phyloP scores from a whole-genome alignment of 2,797 vertebrate genomes.

The Acanthis flammea region DNA sequence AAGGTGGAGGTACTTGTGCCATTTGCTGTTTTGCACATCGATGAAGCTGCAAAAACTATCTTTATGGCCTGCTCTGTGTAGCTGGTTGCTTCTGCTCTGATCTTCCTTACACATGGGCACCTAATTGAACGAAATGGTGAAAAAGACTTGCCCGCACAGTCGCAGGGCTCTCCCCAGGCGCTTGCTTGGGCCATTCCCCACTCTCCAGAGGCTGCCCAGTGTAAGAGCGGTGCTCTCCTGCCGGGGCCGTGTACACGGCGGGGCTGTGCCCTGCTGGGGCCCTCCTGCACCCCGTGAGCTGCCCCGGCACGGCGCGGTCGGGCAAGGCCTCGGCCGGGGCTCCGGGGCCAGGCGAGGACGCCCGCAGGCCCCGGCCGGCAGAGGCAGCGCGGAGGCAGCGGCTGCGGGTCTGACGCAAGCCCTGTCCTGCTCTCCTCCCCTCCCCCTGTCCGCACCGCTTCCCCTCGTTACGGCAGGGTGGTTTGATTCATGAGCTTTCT shows the following conservation, averaged over 20 bases:
- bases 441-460: not conserved
- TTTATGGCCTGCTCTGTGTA: not conserved
- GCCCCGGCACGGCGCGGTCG: not conserved
- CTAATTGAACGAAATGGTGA: rapidly evolving
- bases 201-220: not conserved
- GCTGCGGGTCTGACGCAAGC: not conserved
- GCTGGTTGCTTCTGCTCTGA: not conserved
- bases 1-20: not conserved
- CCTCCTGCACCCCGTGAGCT: not conserved
- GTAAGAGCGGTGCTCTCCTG: rapidly evolving
- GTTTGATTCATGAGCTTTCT: slow-evolving; percentile 56
- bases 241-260: rapidly evolving
- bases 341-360: not conserved
- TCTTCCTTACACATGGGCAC: rapidly evolving
- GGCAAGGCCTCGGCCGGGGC: rapidly evolving
- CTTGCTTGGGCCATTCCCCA: rapidly evolving
- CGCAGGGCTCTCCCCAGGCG: rapidly evolving
- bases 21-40: not conserved
- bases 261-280: not conserved
- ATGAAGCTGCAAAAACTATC: not conserved
- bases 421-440: not conserved
- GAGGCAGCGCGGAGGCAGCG: not conserved
- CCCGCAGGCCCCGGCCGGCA: not conserved
- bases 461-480: not conserved
- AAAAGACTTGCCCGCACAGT: rapidly evolving